Base-by-base conservation (phyloP, 2,797 vertebrate genomes). In the Mormyrops attenuatus region DNA sequence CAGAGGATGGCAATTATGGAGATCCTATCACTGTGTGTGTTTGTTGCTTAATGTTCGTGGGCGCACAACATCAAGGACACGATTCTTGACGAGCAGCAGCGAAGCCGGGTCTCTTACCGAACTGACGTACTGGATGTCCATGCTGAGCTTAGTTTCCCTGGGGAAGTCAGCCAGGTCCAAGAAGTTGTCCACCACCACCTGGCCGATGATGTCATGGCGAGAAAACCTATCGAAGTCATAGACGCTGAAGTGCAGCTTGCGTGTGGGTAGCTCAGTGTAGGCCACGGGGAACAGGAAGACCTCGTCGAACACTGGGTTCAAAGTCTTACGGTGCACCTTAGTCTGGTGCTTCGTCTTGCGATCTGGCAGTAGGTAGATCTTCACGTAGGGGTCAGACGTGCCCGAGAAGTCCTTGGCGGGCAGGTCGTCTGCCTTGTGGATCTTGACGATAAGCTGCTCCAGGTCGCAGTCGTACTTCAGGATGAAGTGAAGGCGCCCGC, bases 201-300 rank as follows among this genome's bases (percentile, higher is more conserved):
- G 98, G 91, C 99, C 99, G 53, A 99, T 99, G 92, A 99, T 96
- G 91, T 99, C 99, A 52, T 99, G 99, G 34, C 98, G 97, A 89
- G 99, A 99, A 95, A 99, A 99, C 85, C 98, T 97, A 94, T 99
- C 99, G 92, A 99, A 99, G 95, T 99, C 98, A 88, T 99, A 99
- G 90, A 99, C 96, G 82, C 97, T 99, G 96, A 99, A 99, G 95
- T 99, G 99, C 90, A 99, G 97, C 94, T 99, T 99, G 66, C 98
- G 96, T 0, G 96, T 95, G 47, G 95, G 97, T 93, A 99, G 97
- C 93, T 99, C 98, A 90, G 97, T 97, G 94, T 99, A 99, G 0
- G 97, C 97, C 93, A 99, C 98, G 1, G 96, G 95, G 94, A 99
- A 99, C 95, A 99, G 96, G 97, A 99, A 99, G 95, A 99, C 98